Percentiles rank a stretch among this genome's conserved stretches.
Evolutionary conservation across 2,113 vertebrate genomes (phyloP).

Genomic region (Neogale vison): DNA sequence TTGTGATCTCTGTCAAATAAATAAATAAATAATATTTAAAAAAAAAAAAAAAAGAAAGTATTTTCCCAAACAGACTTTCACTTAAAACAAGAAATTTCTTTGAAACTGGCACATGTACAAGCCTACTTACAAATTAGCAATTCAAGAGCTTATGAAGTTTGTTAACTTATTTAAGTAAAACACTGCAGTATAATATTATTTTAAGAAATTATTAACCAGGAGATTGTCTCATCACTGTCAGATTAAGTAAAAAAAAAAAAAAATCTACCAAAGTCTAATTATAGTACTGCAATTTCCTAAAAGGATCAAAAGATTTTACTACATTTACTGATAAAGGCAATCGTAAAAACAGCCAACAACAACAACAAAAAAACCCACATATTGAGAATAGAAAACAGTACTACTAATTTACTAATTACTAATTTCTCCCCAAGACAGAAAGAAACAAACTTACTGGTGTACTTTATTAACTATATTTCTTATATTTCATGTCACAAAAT

Average conservation of each 20-base stretch:
- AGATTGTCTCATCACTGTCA: neutral
- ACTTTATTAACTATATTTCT: conserved; percentile 32
- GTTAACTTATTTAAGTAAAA: neutral
- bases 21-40: no score
- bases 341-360: neutral
- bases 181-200: neutral
- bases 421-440: neutral
- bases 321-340: conserved; percentile 15
- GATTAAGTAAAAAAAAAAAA: neutral
- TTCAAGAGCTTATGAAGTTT: conserved; percentile 9
- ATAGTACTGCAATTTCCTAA: conserved; percentile 1
- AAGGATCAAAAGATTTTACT: conserved; percentile 4
- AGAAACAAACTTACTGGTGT: neutral
- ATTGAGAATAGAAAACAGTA: neutral
- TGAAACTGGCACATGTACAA: neutral
- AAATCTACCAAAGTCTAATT: neutral
- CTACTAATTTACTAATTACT: neutral
- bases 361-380: neutral
- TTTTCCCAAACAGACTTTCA: neutral
- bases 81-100: conserved; percentile 24
- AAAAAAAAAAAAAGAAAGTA: no score
- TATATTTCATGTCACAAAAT: neutral
- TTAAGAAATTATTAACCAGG: neutral
- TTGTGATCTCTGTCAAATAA: no score
- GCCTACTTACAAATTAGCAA: conserved; percentile 2